These are phyloP conservation scores for Trimorus sp. DNA, from an alignment of 2,888 invertebrate species.

Conservation along the genomic window DNA sequence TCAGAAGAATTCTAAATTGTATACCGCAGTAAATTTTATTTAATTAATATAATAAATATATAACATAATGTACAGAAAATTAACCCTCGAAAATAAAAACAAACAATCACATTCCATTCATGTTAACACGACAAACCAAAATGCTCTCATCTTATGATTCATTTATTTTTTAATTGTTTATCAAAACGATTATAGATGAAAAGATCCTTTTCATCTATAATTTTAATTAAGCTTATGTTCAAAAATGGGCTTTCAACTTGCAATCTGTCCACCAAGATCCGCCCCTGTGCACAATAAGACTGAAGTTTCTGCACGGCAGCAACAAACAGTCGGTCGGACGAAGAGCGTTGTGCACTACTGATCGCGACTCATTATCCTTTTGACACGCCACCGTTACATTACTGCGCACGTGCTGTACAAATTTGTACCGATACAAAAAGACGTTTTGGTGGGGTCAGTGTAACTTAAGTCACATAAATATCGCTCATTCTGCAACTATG, in stretches of 20 bases:
- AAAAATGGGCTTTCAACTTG: background rate
- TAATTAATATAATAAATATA: no score
- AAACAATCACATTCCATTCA: no score
- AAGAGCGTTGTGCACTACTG: constrained; percentile 46
- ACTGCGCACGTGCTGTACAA: constrained; percentile 39
- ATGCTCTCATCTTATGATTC: no score
- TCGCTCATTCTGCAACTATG: constrained; percentile 55
- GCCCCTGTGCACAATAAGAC: constrained; percentile 30
- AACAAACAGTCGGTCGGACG: constrained; percentile 36
- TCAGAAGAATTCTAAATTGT: no score
- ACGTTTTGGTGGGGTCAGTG: no score
- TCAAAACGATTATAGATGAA: no score
- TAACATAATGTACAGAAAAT: no score
- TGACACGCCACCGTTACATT: constrained; percentile 46
- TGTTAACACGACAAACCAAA: no score
- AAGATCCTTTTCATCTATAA: background rate
- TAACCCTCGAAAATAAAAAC: no score
- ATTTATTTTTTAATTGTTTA: no score
- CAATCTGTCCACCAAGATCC: constrained; percentile 24
- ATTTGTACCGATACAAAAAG: no score
- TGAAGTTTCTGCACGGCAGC: constrained; percentile 19
- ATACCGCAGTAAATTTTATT: no score
- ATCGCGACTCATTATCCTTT: constrained; percentile 60
- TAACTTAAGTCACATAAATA: constrained; percentile 56
- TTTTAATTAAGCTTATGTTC: background rate